A percentile compares a stretch with the other conserved stretches of the same genome.
phyloP scores from a whole-genome alignment of 2,888 invertebrate genomes.

The Amiota mariae region DNA sequence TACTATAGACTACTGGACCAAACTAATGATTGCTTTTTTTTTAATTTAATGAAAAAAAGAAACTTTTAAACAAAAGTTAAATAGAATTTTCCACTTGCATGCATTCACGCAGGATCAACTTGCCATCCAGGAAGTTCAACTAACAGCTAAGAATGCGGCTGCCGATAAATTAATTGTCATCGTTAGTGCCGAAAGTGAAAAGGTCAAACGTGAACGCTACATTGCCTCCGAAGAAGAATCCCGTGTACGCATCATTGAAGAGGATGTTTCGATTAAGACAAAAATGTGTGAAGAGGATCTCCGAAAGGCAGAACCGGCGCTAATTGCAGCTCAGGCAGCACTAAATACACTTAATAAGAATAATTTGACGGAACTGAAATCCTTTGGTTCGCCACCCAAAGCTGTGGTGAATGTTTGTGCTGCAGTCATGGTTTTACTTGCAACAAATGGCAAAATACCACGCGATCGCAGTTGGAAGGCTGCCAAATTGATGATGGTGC shows the following conservation, averaged over 20 bases:
- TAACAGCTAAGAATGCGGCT: conserved; percentile 91
- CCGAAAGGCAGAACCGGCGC: conserved; percentile 92
- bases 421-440: conserved; percentile 90
- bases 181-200: conserved; percentile 92
- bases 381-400: conserved; percentile 94
- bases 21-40: conserved; percentile 23
- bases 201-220: conserved; percentile 90
- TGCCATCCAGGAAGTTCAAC: conserved; percentile 84
- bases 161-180: conserved; percentile 92
- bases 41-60: not conserved
- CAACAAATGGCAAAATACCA: conserved; percentile 88
- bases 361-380: conserved; percentile 94
- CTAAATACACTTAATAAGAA: conserved; percentile 95
- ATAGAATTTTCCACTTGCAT: conserved; percentile 37
- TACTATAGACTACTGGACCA: conserved; percentile 17
- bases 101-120: conserved; percentile 70
- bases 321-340: conserved; percentile 85
- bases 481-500: conserved; percentile 92
- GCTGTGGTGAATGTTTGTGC: conserved; percentile 91
- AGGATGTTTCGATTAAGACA: conserved; percentile 89
- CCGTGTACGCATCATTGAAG: conserved; percentile 91
- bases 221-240: conserved; percentile 89
- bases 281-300: conserved; percentile 92
- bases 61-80: conserved; percentile 39
- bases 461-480: conserved; percentile 95